Evolutionary conservation across 2,797 vertebrate genomes (phyloP).

Genomic region (Myiotriccus ornatus): DNA sequence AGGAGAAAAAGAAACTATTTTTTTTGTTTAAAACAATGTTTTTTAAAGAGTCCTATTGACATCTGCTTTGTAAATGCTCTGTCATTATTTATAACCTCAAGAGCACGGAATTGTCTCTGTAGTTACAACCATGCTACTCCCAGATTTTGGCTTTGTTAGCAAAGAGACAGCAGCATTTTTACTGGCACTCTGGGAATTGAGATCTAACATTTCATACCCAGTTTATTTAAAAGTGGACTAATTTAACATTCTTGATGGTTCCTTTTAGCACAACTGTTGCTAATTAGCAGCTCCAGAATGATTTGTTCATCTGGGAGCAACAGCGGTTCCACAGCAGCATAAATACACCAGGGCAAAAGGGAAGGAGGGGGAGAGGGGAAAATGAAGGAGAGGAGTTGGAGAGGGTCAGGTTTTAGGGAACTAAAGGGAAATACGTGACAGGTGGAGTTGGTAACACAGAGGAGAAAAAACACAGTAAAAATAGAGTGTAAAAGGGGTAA

Average conservation of each 20-base stretch:
- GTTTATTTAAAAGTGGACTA: conserved; percentile 68
- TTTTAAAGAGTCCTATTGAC: conserved; percentile 51
- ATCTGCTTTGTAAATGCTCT: conserved; percentile 67
- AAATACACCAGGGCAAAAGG: conserved; percentile 12
- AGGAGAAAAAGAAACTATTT: conserved; percentile 48
- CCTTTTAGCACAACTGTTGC: conserved; percentile 69
- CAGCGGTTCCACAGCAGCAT: conserved; percentile 30
- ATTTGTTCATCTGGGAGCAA: conserved; percentile 59
- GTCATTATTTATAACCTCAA: conserved; percentile 64
- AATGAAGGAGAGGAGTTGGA: not conserved
- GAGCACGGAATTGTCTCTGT: conserved; percentile 61
- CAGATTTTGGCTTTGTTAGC: conserved; percentile 60
- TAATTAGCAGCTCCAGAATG: conserved; percentile 60
- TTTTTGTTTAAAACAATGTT: conserved; percentile 14
- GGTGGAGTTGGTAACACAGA: not conserved
- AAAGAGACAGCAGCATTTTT: conserved; percentile 62
- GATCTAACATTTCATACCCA: conserved; percentile 63
- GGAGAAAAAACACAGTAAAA: not conserved
- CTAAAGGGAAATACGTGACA: not conserved
- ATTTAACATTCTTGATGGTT: conserved; percentile 66
- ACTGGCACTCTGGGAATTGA: conserved; percentile 62
- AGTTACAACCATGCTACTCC: conserved; percentile 60
- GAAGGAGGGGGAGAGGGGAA: not conserved
- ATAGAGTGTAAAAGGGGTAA: not conserved
- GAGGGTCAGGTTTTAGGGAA: not conserved